Evolutionary conservation across 2,797 vertebrate species (phyloP).

Genomic region (Acanthornis magna): DNA sequence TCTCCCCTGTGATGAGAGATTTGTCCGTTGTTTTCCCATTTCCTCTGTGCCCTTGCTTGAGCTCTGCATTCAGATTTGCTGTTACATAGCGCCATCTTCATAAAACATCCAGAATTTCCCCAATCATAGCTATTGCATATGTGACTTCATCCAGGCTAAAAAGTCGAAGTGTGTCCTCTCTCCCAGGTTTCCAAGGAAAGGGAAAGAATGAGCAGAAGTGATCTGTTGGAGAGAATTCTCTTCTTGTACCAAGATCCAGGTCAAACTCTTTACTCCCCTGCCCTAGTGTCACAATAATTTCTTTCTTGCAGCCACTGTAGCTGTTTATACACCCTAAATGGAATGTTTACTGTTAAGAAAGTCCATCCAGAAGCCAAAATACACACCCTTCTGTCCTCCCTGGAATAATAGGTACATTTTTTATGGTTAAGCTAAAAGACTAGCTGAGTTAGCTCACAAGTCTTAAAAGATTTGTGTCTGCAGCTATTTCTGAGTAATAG

Average conservation of each 20-base stretch:
- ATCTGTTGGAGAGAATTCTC: neutral
- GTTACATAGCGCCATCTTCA: neutral
- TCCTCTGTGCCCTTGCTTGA: neutral
- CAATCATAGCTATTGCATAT: neutral
- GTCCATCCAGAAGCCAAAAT: conserved; percentile 13
- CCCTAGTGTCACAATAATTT: neutral
- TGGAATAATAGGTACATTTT: neutral
- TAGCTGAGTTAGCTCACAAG: neutral
- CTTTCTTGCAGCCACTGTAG: neutral
- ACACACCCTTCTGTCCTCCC: neutral
- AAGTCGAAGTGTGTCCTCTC: neutral
- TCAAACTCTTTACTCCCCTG: neutral
- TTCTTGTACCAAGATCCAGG: neutral
- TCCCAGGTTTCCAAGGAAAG: neutral
- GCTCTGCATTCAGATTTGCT: neutral
- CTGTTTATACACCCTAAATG: neutral
- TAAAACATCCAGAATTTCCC: neutral
- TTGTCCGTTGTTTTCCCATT: neutral
- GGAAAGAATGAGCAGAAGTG: neutral
- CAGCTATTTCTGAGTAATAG: conserved; percentile 1
- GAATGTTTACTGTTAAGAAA: conserved; percentile 5
- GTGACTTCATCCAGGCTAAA: neutral
- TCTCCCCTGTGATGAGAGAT: neutral
- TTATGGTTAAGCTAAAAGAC: neutral
- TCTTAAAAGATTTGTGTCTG: neutral